Base-by-base conservation (phyloP, 2,888 invertebrate genomes). In the Agrotis ipsilon region DNA sequence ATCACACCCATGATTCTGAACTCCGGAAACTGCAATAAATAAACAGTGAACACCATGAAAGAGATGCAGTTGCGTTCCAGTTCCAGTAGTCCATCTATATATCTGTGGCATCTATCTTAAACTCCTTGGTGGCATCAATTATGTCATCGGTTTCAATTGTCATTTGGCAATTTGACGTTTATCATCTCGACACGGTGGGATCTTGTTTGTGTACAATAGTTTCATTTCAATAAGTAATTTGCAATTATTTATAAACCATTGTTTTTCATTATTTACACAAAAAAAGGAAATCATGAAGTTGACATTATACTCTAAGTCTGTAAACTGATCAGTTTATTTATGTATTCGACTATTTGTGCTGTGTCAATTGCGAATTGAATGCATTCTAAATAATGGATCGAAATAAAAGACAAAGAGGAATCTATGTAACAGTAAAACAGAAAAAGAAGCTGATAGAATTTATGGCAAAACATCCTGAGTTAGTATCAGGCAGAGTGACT, bases 391-490 rank as follows among this genome's bases (percentile, higher is more conserved):
- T 76, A 82, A 94, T 94, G 94, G 92, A 94, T 80, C 84, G 81
- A 71, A 91, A 88, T 59, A 90, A 90, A 84, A 88, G 90, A 74
- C 88, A 89, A 82, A 90, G 94, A 84, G 85, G 90, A 64, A 87
- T 88, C 19, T 93, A 95, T 84, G 90, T 92, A 54, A 92, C 92
- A 51, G 84, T 89, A 49, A 89, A 88, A 58, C 96, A 96, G 81
- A 96, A 95, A 82, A 93, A 93, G 83, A 95, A 92, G 82, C 89
- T 96, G 2, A 88, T 95, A 66, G 92, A 94, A 80, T 86, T 93
- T 61, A 90, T 95, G 74, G 84, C 92, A 18, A 92, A 93, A 82
- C 88, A 95, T 79, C 95, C 96, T 7, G 89, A 94, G 60, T 81
- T 96, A 66, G 90, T 94, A 72, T 85, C 92, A 13, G 91, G 90